Base-by-base conservation (phyloP, 2,113 vertebrate genomes). In the Emydura subglobosa region DNA sequence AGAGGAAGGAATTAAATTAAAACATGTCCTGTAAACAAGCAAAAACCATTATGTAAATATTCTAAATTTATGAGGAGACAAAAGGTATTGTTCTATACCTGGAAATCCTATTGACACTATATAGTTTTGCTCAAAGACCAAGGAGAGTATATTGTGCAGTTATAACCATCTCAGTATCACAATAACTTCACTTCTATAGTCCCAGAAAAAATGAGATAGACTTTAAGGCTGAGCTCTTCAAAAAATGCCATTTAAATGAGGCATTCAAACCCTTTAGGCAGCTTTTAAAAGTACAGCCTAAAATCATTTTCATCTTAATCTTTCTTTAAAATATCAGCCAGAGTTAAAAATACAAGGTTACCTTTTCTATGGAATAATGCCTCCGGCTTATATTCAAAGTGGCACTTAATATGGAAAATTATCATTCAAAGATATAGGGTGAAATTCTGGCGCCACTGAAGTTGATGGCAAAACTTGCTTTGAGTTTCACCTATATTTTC, bases 251-350 rank as follows among this genome's bases (percentile, higher is more conserved):
- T 85, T 92, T 87, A 97, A 89, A 21, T 82, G 79, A 4, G 53
- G 87, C 85, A 93, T 87, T 94, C 92, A 84, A 5, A 59, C 86
- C 54, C 85, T 44, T 53, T 7, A 1, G 83, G 79, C 79, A 91
- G 39, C 83, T 91, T 92, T 81, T 44, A 83, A 93, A 93, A 92
- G 21, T 5, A 44, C 94, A 92, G 44, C 34, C 94, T 83, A 95
- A 92, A 94, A 65, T 87, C 81, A 2, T 6, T 94, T 91, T 88
- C 84, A 90, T 95, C 83, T 89, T 94, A 89, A 92, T 89, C 85
- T 89, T 93, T 82, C 81, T 82, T 97, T 86, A 93, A 94, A 96
- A 95, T 89, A 94, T 85, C 87, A 92, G 42, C 87, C 92, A 93
- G 92, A 92, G 81, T 78, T 93, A 94, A 42, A 93, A 95, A 96